Evolutionary conservation across 2,888 invertebrate genomes (phyloP), one percentile per base, ranked within the genome.

Genomic region (Axea sp.): DNA sequence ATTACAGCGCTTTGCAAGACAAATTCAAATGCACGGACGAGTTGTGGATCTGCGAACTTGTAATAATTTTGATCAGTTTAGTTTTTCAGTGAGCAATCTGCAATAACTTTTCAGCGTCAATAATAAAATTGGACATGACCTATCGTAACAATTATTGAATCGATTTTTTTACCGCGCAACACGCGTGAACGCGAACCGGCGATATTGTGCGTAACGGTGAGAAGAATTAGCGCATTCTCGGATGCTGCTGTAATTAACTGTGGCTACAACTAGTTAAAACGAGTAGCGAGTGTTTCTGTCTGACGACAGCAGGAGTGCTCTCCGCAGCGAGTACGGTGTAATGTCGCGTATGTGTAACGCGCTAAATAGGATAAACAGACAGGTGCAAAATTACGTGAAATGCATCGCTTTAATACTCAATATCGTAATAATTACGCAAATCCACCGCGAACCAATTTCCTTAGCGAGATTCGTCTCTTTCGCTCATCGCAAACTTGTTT

Each of bases 351-450:
- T 22, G 60, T 19, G 37, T 28, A 19, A 47, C 47, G 28, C 12
- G 60, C 11, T 60, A 47, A 60, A 60, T 28, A 19, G 47, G 26
- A 60, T 60, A 60, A 47, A 35, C 19, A 47, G 37, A n/a, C 60
- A 60, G 57, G 57, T 43, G 43, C 33, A 43, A 57, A 41, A 57
- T 24, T 41, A 4, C 6, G 49, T 6, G 43, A 26, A 43, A 43
- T 14, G 3, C 11, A 11, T 3, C 9, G 8, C 17, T n/a, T n/a
- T n/a, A n/a, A n/a, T n/a, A n/a, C n/a, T n/a, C 7, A 41, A 4
- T 24, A 24, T 3, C n/a, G 35, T 14, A n/a, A 39, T 8, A 19
- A 39, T 11, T 9, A 4, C n/a, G n/a, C 1, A 11, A 11, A 41
- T 24, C 24, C 1, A 1, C 41, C 5, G n/a, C 15, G 12, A 33